Base-by-base conservation (phyloP, 2,888 invertebrate species). In the Hirtodrosophila duncani region DNA sequence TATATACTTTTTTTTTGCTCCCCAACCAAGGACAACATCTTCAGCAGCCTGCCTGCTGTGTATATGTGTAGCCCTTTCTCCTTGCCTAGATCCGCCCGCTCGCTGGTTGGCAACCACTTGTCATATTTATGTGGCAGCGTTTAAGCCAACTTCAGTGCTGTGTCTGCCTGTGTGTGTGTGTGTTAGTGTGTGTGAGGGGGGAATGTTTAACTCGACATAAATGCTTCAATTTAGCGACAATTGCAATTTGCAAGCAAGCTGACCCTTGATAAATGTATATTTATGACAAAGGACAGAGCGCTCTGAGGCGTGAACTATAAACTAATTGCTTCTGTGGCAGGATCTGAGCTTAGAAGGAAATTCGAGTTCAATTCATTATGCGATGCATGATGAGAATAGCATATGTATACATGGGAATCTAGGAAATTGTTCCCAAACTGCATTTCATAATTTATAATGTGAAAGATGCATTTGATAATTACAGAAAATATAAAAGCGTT, bases 51-150 rank as follows among this genome's bases (percentile, higher is more conserved):
- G 34, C 45, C n/a, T n/a, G n/a, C n/a, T n/a, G n/a, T n/a, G n/a
- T n/a, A n/a, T n/a, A n/a, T 43, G 33, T 36, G 24, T 34, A 26
- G 4, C 18, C 9, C 8, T 21, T 41, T 10, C 20, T 38, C 46
- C 37, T 52, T 27, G 42, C 55, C 53, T 52, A 16, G 56, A 48
- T 63, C 45, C 56, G 33, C 24, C n/a, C n/a, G n/a, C 20, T 37
- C 29, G 11, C 34, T 41, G 9, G 29, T 26, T 9, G 26, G 42
- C 56, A 41, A 44, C 52, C 56, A 67, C 65, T 68, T 63, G 71
- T 78, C 75, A 78, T 78, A 74, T 74, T 78, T 78, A 75, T 74
- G 61, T 64, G 59, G 37, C 52, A 61, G 49, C 61, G 55, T 67
- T 61, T 67, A 75, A 78, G 78, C 67, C 58, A 77, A 60, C 63